Base-by-base conservation (phyloP, 2,888 invertebrate genomes). In the Cerceris rybyensis region DNA sequence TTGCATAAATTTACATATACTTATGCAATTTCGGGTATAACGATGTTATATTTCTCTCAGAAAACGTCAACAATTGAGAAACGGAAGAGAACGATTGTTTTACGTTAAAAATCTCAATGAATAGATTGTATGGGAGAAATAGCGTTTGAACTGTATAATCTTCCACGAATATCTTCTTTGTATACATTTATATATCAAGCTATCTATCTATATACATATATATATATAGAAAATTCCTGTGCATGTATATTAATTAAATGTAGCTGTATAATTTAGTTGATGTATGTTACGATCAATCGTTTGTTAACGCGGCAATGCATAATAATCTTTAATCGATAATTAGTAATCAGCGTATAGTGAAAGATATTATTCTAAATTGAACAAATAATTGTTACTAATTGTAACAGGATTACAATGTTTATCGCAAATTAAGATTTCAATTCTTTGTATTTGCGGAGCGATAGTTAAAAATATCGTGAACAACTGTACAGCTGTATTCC, bases 161-260 rank as follows among this genome's bases (percentile, higher is more conserved):
- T 60, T 74, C 42, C 55, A 52, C 39, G 17, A 60, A 65, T 65
- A 70, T 68, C 39, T 70, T 79, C 66, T 74, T 63, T 70, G 28
- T 64, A 67, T 58, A 70, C 41, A 67, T 55, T 67, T 70, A 65
- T 42, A 67, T 64, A 64, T 8, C 39, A 13, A 28, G 16, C 11
- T 17, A 46, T 61, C 11, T 61, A 61, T 42, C 39, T 61, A 46
- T 61, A 46, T 61, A 49, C 17, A 55, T 7, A 16, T 6, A 8
- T 43, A 49, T 8, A 42, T 49, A 59, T 13, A n/a, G n/a, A 28
- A 28, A 28, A 28, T 28, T 28, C 28, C 41, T 50, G 14, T 41
- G 54, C 16, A 39, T 17, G 16, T 66, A 43, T 57, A 66, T 66
- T 61, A 70, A n/a, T 70, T 66, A 16, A 13, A 11, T n/a, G 16